These are phyloP conservation scores for Xiphydria camelus DNA, from an alignment of 2,888 invertebrate genomes.

Conservation along the genomic window DNA sequence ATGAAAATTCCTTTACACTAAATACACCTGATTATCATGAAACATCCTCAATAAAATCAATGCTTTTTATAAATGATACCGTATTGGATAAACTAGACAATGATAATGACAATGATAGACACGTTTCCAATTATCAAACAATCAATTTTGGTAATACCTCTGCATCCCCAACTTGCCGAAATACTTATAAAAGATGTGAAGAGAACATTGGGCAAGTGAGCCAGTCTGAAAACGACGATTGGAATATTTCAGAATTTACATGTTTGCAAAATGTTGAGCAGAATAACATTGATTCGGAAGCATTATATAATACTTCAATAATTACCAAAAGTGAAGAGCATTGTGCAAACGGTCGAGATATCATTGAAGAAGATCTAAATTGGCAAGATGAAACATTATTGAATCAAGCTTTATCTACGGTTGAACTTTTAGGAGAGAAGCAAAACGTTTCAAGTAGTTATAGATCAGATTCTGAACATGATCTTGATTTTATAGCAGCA, in stretches of 20 bases:
- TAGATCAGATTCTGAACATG: too few relatives aligned
- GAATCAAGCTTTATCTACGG: not conserved
- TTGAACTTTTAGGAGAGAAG: not conserved
- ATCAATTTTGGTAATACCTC: too few relatives aligned
- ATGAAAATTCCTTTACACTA: too few relatives aligned
- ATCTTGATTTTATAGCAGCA: too few relatives aligned
- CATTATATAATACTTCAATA: not conserved
- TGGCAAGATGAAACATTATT: constrained; percentile 3
- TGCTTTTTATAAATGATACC: constrained; percentile 25
- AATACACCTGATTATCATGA: too few relatives aligned
- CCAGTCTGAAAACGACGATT: not conserved
- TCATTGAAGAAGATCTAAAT: not conserved
- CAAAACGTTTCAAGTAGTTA: too few relatives aligned
- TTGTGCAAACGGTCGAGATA: not conserved
- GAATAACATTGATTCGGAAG: not conserved
- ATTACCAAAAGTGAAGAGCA: not conserved
- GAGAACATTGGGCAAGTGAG: not conserved
- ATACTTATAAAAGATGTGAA: too few relatives aligned
- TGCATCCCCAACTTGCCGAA: not conserved
- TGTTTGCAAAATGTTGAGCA: not conserved
- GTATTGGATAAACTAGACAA: constrained; percentile 7
- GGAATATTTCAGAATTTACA: too few relatives aligned
- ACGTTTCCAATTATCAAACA: too few relatives aligned
- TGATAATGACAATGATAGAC: not conserved
- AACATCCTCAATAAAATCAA: too few relatives aligned